Conservation (phyloP, 2,113 vertebrate genomes). For the Pelodiscus sinensis region DNA sequence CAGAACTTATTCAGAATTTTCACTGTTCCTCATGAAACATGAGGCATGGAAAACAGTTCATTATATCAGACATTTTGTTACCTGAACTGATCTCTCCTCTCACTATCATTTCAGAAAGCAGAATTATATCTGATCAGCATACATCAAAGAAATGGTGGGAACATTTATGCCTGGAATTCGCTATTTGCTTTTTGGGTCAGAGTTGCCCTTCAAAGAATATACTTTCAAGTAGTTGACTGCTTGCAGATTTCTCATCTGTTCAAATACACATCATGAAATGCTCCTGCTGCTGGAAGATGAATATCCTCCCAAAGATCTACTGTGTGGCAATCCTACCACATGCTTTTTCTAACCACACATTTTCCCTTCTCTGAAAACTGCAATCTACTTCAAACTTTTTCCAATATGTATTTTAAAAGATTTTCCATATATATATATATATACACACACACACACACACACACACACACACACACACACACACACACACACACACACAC, state of each 20-base stretch:
- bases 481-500: too few species aligned
- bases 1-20: background rate
- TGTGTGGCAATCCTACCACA: background rate
- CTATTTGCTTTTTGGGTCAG: background rate
- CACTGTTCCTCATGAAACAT: background rate
- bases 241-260: background rate
- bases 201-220: background rate
- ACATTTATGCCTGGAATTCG: background rate
- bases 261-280: background rate
- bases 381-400: background rate
- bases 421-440: too few species aligned
- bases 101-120: background rate
- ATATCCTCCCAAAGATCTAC: background rate
- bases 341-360: background rate
- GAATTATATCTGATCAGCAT: background rate
- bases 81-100: background rate
- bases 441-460: too few species aligned
- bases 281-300: background rate
- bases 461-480: too few species aligned
- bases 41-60: background rate
- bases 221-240: background rate
- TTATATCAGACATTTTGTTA: background rate
- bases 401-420: background rate
- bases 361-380: background rate
- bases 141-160: background rate